Evolutionary conservation across 2,888 invertebrate species (phyloP).

Genomic region (Lithophane leautieri): DNA sequence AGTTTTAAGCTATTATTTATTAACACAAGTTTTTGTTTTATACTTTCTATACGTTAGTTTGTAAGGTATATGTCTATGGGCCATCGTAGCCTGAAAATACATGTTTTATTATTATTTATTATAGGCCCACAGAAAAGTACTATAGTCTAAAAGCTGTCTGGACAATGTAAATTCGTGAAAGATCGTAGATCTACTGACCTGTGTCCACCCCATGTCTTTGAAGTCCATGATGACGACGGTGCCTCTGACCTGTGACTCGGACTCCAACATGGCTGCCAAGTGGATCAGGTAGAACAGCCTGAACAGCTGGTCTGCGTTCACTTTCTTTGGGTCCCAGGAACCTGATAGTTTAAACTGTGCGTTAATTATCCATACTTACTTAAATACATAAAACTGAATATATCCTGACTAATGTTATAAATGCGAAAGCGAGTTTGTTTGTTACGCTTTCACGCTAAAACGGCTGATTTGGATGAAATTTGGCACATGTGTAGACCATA

Average conservation of each 20-base stretch:
- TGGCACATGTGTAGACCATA: no score
- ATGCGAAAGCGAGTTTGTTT: no score
- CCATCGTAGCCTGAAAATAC: no score
- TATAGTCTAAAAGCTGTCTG: neutral
- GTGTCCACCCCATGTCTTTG: constrained; percentile 94
- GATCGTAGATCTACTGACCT: constrained; percentile 83
- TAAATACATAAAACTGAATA: no score
- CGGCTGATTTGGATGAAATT: no score
- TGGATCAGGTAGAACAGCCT: constrained; percentile 95
- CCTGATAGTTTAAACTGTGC: constrained; percentile 77
- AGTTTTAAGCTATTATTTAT: no score
- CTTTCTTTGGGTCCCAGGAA: constrained; percentile 94
- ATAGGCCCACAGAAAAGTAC: neutral
- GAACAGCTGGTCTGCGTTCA: constrained; percentile 94
- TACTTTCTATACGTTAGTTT: no score
- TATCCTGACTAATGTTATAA: neutral
- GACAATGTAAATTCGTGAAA: neutral
- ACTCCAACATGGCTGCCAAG: constrained; percentile 92
- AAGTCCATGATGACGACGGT: constrained; percentile 96
- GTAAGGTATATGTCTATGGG: no score
- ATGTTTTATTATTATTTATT: no score
- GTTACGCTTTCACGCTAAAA: no score
- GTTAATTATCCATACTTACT: neutral
- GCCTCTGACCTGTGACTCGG: constrained; percentile 95
- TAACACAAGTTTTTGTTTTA: no score